These are phyloP conservation scores for Bolinopsis microptera DNA, from an alignment of 37 sponge, comb jelly and placozoan genomes.

Conservation along the genomic window DNA sequence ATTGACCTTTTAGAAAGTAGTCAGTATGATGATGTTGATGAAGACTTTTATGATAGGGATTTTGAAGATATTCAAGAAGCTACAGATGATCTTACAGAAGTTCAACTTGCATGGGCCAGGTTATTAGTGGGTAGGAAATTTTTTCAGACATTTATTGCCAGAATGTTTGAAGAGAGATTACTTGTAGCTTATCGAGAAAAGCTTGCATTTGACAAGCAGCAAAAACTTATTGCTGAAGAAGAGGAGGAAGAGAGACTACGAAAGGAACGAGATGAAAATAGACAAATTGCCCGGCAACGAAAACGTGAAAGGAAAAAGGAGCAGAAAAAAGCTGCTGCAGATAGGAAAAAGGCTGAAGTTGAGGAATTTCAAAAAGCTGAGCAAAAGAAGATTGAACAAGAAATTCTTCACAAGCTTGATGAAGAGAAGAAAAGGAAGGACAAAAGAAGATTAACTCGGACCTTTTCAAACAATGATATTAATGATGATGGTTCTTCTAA, in stretches of 20 bases:
- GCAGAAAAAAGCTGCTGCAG: constrained; percentile 49
- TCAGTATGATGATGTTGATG: constrained; percentile 50
- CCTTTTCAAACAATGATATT: constrained; percentile 13
- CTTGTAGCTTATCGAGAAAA: constrained; percentile 32
- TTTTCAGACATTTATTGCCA: constrained; percentile 51
- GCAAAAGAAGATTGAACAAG: constrained; percentile 23
- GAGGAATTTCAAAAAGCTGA: not conserved
- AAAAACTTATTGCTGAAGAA: constrained; percentile 46
- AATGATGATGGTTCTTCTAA: not conserved
- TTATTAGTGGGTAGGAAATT: constrained; percentile 31
- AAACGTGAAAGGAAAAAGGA: constrained; percentile 33
- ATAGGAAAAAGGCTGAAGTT: constrained; percentile 18
- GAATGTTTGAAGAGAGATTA: constrained; percentile 41
- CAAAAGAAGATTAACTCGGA: not conserved
- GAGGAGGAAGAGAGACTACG: constrained; percentile 24
- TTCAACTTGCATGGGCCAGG: constrained; percentile 41
- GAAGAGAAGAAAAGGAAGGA: constrained; percentile 45
- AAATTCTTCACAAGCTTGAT: not conserved
- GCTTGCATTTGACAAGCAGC: constrained; percentile 49
- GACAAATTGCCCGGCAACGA: constrained; percentile 15
- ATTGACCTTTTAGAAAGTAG: constrained; percentile 61
- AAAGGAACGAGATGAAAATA: constrained; percentile 25
- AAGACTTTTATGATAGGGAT: constrained; percentile 47
- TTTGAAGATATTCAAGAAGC: constrained; percentile 63
- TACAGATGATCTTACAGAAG: constrained; percentile 15